Base-by-base conservation (phyloP, 2,888 invertebrate genomes). In the Caenorhabditis zanzibari region DNA sequence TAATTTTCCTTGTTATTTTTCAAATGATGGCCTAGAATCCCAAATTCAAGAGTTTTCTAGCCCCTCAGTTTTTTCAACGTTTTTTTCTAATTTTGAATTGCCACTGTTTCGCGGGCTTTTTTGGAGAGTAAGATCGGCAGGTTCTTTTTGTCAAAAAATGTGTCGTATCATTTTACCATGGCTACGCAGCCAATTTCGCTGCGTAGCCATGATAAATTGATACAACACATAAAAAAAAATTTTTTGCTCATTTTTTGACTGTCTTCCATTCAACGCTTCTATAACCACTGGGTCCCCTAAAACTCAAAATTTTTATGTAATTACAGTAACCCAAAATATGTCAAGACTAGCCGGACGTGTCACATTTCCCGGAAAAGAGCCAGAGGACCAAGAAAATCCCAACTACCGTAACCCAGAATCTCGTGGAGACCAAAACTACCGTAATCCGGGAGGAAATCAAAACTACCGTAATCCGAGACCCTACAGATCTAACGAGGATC, bases 321-420 rank as follows among this genome's bases (percentile, higher is more conserved):
- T 12, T 22, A 54, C 54, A n/a, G 22, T 22, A 54, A 24, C 5
- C 12, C 12, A 54, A 28, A 28, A 10, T 0, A 77, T 77, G 77
- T 77, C 77, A 5, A 7, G 77, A 28, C 69, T 77, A 1, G 61
- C 54, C 22, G 77, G 77, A 9, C 69, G 77, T 44, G 44, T 77
- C 24, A 52, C 61, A 2, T 77, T 63, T 28, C 63, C 69, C 2
- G 63, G 54, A 14, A 28, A n/a, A n/a, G 19, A 22, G 3, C n/a
- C 69, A 24, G 7, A 54, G 10, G 44, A 35, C 0, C 38, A 54
- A 54, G 47, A n/a, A 19, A 19, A 26, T n/a, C 22, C 12, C 41
- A 19, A 22, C 1, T 16, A 22, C n/a, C 54, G 44, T 41, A 26
- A 24, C 16, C 32, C 22, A 9, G 32, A 58, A 24, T 32, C 28